These are phyloP conservation scores for Trisateles emortualis DNA, from an alignment of 2,888 invertebrate species.

Conservation along the genomic window DNA sequence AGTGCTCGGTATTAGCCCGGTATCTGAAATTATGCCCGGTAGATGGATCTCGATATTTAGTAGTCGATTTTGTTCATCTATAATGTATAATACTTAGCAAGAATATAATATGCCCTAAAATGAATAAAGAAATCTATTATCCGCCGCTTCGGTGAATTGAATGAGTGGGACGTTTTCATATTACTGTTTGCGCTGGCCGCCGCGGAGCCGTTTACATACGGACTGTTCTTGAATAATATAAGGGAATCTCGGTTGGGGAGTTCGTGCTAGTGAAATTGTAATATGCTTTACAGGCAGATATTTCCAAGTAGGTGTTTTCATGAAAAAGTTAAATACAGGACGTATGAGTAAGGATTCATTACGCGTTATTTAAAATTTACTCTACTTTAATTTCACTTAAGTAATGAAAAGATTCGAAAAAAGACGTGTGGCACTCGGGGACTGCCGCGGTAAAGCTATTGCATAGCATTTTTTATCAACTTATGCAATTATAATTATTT, in stretches of 20 bases:
- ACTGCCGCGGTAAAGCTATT: too few species aligned
- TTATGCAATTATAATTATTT: too few species aligned
- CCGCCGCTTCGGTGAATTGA: not conserved
- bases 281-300: not conserved
- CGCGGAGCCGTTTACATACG: constrained; percentile 7
- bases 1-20: too few species aligned
- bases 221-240: constrained; percentile 26
- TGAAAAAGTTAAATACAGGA: not conserved
- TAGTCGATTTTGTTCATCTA: not conserved
- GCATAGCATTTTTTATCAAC: too few species aligned
- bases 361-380: not conserved
- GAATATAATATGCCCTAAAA: not conserved
- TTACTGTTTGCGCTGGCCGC: constrained; percentile 7
- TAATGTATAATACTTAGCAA: not conserved
- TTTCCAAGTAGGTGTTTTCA: not conserved
- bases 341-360: not conserved
- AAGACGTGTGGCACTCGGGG: too few species aligned
- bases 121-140: constrained; percentile 4
- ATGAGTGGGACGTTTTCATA: not conserved
- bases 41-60: too few species aligned
- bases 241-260: constrained; percentile 8
- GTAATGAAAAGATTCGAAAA: too few species aligned
- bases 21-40: too few species aligned
- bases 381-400: too few species aligned
- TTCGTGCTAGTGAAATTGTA: constrained; percentile 1